These are phyloP conservation scores for Cervus canadensis DNA, from an alignment of 2,113 vertebrate genomes.

Conservation along the genomic window DNA sequence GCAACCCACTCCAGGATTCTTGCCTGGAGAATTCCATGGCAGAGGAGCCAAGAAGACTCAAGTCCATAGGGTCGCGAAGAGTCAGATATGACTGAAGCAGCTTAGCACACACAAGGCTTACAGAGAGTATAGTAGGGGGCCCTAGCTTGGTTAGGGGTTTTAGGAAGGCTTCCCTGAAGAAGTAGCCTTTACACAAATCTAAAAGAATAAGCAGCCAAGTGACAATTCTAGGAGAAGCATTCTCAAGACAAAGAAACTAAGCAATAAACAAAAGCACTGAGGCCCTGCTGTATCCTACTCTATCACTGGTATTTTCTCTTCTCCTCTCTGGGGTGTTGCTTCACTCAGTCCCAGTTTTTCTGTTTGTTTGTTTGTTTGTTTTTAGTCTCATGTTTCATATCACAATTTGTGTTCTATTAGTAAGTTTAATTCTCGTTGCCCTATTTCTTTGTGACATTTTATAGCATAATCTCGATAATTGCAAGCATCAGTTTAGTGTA, in stretches of 20 bases:
- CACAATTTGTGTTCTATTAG: not conserved
- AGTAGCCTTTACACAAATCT: not conserved
- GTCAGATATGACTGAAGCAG: not conserved
- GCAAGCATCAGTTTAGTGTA: not conserved
- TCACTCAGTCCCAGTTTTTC: not conserved
- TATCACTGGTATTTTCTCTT: not conserved
- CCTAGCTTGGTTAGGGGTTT: not conserved
- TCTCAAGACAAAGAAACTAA: not conserved
- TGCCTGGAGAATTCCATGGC: not conserved
- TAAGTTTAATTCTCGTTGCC: not conserved
- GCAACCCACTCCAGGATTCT: not conserved
- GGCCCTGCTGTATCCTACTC: not conserved
- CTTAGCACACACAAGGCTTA: not conserved
- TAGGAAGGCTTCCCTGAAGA: not conserved
- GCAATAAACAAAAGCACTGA: not conserved
- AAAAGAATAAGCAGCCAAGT: not conserved
- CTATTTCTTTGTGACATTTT: not conserved
- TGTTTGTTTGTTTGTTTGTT: not conserved
- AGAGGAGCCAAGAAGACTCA: not conserved
- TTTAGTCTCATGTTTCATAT: not conserved
- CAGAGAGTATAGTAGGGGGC: not conserved
- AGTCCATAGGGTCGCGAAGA: not conserved
- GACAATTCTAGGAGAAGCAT: not conserved
- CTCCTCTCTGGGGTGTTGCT: not conserved
- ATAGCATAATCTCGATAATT: not conserved